These are phyloP conservation scores for Drosophila paulistorum DNA, from an alignment of 1,140 invertebrate species.

Conservation along the genomic window DNA sequence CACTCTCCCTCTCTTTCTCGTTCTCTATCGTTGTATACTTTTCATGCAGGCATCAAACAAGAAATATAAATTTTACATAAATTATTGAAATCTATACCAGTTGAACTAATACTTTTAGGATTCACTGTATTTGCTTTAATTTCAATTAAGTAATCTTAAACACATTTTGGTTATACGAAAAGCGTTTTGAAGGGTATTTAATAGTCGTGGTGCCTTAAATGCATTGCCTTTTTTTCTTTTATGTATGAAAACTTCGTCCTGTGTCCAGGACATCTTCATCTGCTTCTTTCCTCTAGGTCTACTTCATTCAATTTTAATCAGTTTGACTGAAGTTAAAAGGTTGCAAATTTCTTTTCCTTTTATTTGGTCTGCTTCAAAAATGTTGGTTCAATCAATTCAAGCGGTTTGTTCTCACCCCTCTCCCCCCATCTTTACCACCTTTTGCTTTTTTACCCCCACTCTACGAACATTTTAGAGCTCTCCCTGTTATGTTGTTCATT, in stretches of 20 bases:
- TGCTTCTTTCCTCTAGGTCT: constrained; percentile 21
- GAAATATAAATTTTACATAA: background rate
- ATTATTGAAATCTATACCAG: background rate
- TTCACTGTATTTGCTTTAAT: too few relatives aligned
- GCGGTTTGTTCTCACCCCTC: background rate
- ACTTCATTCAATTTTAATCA: constrained; percentile 79
- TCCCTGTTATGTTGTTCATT: constrained; percentile 53
- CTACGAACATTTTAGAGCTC: background rate
- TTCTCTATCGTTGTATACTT: constrained; percentile 7
- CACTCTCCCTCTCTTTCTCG: background rate
- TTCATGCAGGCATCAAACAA: background rate
- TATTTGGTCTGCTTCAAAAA: background rate
- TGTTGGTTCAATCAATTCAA: background rate
- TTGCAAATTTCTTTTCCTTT: constrained; percentile 36
- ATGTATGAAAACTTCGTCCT: constrained; percentile 9
- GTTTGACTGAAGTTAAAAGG: constrained; percentile 51
- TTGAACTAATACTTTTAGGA: too few relatives aligned
- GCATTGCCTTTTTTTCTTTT: background rate
- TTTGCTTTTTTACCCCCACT: too few relatives aligned
- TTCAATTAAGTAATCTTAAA: too few relatives aligned
- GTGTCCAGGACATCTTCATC: constrained; percentile 9
- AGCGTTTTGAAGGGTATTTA: background rate
- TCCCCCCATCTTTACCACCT: background rate
- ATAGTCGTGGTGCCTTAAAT: background rate
- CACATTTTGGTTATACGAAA: too few relatives aligned